Conservation (phyloP, 2,113 vertebrate genomes). For the Hemiprocne comata region DNA sequence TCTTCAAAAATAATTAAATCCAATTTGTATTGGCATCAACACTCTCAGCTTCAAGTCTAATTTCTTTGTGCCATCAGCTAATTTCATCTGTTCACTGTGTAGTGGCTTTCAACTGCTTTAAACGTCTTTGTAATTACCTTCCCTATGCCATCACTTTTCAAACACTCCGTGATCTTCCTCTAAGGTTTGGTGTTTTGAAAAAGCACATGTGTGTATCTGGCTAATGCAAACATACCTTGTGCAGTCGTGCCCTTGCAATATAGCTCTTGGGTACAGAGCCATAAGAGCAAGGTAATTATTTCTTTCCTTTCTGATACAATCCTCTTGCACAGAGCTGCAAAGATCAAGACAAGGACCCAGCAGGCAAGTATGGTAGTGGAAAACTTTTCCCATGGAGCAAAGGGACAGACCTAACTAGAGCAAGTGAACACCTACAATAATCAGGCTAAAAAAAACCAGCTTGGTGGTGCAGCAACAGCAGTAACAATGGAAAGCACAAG, state of each 20-base stretch:
- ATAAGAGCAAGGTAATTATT: background rate
- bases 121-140: background rate
- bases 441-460: background rate
- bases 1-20: conserved; percentile 34
- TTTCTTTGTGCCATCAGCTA: background rate
- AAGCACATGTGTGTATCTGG: fast-evolving
- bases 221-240: background rate
- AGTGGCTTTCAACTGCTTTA: background rate
- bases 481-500: background rate
- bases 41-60: background rate
- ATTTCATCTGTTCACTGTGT: background rate
- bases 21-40: background rate
- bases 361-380: background rate
- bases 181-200: background rate
- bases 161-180: background rate
- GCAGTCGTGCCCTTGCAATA: background rate
- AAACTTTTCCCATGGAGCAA: conserved; percentile 22
- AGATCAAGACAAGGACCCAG: background rate
- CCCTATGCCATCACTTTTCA: background rate
- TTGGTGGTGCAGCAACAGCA: background rate
- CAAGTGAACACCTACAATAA: background rate
- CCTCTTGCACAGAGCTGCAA: background rate
- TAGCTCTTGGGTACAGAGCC: background rate
- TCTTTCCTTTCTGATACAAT: background rate
- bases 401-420: background rate